Conservation (phyloP, 2,888 invertebrate species). For the Phoronis australis region DNA sequence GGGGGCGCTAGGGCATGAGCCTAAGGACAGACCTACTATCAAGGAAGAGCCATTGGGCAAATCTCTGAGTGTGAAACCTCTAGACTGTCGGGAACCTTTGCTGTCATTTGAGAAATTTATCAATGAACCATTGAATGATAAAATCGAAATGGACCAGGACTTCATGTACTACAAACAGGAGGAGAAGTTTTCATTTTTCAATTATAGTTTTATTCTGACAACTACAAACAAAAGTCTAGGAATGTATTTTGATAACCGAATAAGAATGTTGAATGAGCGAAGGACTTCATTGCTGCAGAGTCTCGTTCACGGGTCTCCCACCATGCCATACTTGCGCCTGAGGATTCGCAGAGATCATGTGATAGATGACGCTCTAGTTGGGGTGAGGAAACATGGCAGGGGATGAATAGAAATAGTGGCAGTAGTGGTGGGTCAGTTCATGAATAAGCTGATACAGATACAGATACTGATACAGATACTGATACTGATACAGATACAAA, state of each 20-base stretch:
- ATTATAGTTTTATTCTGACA: constrained; percentile 83
- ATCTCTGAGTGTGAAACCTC: constrained; percentile 69
- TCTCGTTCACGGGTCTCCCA: constrained; percentile 69
- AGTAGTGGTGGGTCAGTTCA: too few relatives aligned
- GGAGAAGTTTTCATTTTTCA: constrained; percentile 69
- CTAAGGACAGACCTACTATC: constrained; percentile 40
- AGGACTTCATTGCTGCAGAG: constrained; percentile 79
- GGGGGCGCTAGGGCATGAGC: constrained; percentile 43
- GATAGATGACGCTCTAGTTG: constrained; percentile 86
- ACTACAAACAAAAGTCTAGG: constrained; percentile 87
- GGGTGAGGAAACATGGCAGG: too few relatives aligned
- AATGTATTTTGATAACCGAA: constrained; percentile 87
- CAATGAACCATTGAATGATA: constrained; percentile 87
- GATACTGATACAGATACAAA: too few relatives aligned
- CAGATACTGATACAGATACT: too few relatives aligned
- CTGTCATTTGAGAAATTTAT: constrained; percentile 87
- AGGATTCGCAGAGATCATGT: constrained; percentile 71
- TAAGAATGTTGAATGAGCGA: constrained; percentile 89
- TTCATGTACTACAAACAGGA: constrained; percentile 78
- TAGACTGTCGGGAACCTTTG: constrained; percentile 78
- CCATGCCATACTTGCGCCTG: constrained; percentile 65
- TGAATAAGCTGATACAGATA: too few relatives aligned
- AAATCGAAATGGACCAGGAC: constrained; percentile 89
- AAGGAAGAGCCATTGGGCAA: constrained; percentile 58
- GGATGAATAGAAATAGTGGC: too few relatives aligned